Evolutionary conservation across 2,888 invertebrate genomes (phyloP), one percentile per base, ranked within the genome.

Genomic region (Plutella xylostella): DNA sequence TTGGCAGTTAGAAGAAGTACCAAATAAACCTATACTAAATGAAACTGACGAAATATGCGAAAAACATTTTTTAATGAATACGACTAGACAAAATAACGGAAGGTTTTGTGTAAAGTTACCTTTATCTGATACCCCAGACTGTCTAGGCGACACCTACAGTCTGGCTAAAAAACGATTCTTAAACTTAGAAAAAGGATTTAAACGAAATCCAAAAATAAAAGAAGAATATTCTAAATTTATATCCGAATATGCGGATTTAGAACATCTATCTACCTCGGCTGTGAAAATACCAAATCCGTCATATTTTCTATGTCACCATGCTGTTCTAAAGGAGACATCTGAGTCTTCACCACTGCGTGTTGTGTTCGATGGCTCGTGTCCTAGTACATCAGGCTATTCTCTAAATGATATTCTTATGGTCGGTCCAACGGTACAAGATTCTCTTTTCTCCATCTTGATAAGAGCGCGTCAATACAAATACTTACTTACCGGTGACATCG

Each of bases 291-390:
- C n/a, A n/a, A n/a, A n/a, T n/a, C n/a, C n/a, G n/a, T n/a, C n/a
- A n/a, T n/a, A n/a, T n/a, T n/a, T n/a, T n/a, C n/a, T n/a, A n/a
- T n/a, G n/a, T n/a, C 56, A 56, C 48, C 56, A 55, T 19, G 49
- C 48, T 1, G 54, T 55, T 0, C 21, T 55, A 1, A 43, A 46
- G 1, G 45, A 48, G 18, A 9, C 30, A 7, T 48, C 49, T 17
- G 53, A 55, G n/a, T 51, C 54, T 0, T 55, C 55, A 1, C 51
- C 53, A 14, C 28, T 57, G 0, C 39, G 56, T 1, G 55, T 57
- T 1, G 54, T 60, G 0, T 58, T 56, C 38, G 53, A 55, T 37
- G 56, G 50, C 1, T 55, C 55, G 0, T 51, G 51, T 4, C 47
- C 42, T 1, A 45, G 57, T 3, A 33, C 55, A 1, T 56, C 55